Evolutionary conservation across 2,797 vertebrate genomes (phyloP), one percentile per base, ranked within the genome.

Genomic region (Acrossocheilus fasciatus): DNA sequence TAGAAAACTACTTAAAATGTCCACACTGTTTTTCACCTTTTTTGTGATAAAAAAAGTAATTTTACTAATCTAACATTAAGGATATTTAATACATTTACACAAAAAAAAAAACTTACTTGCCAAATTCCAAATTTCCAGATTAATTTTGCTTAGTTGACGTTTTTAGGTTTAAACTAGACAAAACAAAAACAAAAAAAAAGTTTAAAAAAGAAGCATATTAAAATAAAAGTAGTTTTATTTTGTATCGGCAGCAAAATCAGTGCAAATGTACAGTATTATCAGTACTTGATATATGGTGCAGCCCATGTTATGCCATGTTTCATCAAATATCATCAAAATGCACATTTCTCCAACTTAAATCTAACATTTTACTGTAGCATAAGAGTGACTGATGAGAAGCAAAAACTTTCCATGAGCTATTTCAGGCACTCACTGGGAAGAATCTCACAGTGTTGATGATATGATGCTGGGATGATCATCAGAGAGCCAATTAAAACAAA

Each of bases 401-500:
- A 41, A 68, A 77, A 41, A 68, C 34, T 54, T 69, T 69, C n/a
- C 18, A 70, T 59, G 36, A 36, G 47, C 79, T 59, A 82, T 82
- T 82, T 82, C 23, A 36, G 77, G 18, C 80, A 23, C 34, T 73
- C 54, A 15, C 41, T 69, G 62, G 23, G 15, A 74, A 26, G 52
- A 66, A 72, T 50, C 36, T 86, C 15, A 6, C 34, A 66, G 45
- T 69, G 69, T 69, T 64, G 54, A 30, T 66, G 76, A 62, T 83
- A 50, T 39, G 30, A 78, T n/a, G 75, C 39, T 34, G 39, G 34
- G 26, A 85, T 70, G 43, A 79, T 77, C 69, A 47, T 64, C 26
- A 81, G 4, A 86, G 23, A 81, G 77, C 84, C 77, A 86, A 81
- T 86, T 73, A 81, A 79, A 81, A 88, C 78, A 77, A 57, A 50